Evolutionary conservation across 2,888 invertebrate genomes (phyloP), one percentile per base, ranked within the genome.

Genomic region (Meiosimyza decipiens): DNA sequence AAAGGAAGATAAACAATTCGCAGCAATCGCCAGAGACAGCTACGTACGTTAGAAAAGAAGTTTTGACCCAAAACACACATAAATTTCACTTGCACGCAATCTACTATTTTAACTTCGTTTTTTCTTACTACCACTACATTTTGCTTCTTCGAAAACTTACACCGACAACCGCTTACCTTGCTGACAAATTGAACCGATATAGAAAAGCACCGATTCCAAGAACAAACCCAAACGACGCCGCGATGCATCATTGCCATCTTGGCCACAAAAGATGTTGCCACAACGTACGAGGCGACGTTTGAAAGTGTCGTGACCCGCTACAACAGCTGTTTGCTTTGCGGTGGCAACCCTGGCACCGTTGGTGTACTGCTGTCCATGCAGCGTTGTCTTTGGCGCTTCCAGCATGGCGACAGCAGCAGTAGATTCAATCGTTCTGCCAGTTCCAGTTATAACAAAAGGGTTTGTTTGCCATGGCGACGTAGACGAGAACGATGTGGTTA

Each of bases 171-270:
- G 15, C 67, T 74, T 76, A 82, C 89, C 89, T 84, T 89, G 89
- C 75, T 88, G 88, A 72, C 88, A 87, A 74, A 88, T 82, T 11
- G 88, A 86, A 33, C 88, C 87, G 49, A 86, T 82, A 64, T 87
- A 86, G 72, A 88, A 88, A 3, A 88, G 82, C 71, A 85, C 81
- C 18, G 85, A 85, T 63, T 86, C 84, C 64, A 83, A 71, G 51
- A 85, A 80, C 15, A 84, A 81, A 18, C 82, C 82, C 22, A 78
- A 77, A 2, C 81, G 80, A 33, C 63, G 77, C 0, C 75, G 18
- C n/a, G 54, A 59, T 49, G 72, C 74, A 57, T 52, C 55, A 5
- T 15, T 33, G 40, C 65, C 71, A 1, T 71, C 49, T 33, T 57
- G 65, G 6, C 76, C 77, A 15, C 71, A 71, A 0, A 80, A 75